phyloP scores from a whole-genome alignment of 2,797 vertebrate species.

The Acridotheres tristis region DNA sequence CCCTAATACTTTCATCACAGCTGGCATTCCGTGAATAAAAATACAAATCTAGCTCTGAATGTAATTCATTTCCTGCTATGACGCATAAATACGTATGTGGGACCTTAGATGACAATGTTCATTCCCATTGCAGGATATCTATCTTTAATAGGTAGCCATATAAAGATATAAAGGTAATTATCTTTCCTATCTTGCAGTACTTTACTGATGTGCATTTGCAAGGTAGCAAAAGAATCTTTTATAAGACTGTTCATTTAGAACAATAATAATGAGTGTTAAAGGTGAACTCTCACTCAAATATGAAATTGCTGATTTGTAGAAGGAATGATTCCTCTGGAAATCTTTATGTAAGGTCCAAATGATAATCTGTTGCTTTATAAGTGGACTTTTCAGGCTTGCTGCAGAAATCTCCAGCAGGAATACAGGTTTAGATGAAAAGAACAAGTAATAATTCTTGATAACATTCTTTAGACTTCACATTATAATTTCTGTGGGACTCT shows the following conservation, averaged over 20 bases:
- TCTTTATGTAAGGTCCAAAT: neutral
- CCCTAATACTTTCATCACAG: neutral
- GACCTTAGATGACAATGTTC: neutral
- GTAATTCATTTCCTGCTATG: neutral
- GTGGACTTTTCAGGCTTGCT: neutral
- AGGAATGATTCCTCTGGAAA: neutral
- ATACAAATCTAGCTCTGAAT: neutral
- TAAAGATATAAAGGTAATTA: neutral
- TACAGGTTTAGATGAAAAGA: neutral
- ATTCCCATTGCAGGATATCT: neutral
- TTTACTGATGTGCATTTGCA: neutral
- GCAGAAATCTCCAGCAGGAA: neutral
- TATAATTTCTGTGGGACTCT: neutral
- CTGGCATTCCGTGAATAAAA: neutral
- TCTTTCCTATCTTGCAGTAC: neutral
- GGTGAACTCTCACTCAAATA: neutral
- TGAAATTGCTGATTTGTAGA: neutral
- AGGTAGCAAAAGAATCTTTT: neutral
- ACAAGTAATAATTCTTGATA: neutral
- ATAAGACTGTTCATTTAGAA: neutral
- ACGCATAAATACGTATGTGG: neutral
- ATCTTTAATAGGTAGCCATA: neutral
- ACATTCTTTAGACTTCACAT: neutral
- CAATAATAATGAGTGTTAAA: neutral
- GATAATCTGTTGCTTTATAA: neutral